Evolutionary conservation across 2,888 invertebrate species (phyloP).

Genomic region (Orchesellides sinensis): DNA sequence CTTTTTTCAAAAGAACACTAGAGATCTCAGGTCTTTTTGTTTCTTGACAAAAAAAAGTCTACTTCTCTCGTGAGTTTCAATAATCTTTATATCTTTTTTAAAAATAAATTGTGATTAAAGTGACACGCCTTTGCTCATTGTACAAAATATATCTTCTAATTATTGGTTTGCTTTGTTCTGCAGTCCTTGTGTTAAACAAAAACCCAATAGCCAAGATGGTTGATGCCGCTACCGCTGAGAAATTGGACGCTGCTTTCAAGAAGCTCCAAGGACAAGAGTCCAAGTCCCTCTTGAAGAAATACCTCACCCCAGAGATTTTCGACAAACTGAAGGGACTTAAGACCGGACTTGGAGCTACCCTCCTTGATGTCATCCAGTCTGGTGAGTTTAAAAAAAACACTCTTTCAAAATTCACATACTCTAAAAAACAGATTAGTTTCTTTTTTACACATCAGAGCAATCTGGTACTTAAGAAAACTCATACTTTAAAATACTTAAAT

Average conservation of each 20-base stretch:
- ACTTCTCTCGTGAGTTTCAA: constrained; percentile 13
- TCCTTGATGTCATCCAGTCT: constrained; percentile 96
- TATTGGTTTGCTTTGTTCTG: not conserved
- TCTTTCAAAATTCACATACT: not conserved
- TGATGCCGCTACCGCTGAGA: constrained; percentile 93
- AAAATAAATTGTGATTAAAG: not conserved
- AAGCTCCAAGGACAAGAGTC: constrained; percentile 93
- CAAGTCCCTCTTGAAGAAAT: constrained; percentile 96
- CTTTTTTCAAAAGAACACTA: constrained; percentile 11
- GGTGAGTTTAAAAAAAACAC: constrained; percentile 79
- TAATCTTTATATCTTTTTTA: not conserved
- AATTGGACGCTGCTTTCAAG: constrained; percentile 93
- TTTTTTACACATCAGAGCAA: no score
- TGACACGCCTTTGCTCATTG: not conserved
- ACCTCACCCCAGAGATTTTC: constrained; percentile 85
- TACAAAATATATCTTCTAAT: not conserved
- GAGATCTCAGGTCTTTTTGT: constrained; percentile 27
- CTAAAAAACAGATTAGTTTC: no score
- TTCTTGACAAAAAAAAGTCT: not conserved
- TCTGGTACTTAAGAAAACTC: no score
- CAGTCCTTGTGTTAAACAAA: constrained; percentile 20
- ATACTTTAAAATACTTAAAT: no score
- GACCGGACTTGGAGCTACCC: constrained; percentile 92
- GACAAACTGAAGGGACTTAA: constrained; percentile 95
- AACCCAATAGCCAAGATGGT: constrained; percentile 82